phyloP scores from a whole-genome alignment of 2,113 vertebrate genomes.

The Micromys minutus region DNA sequence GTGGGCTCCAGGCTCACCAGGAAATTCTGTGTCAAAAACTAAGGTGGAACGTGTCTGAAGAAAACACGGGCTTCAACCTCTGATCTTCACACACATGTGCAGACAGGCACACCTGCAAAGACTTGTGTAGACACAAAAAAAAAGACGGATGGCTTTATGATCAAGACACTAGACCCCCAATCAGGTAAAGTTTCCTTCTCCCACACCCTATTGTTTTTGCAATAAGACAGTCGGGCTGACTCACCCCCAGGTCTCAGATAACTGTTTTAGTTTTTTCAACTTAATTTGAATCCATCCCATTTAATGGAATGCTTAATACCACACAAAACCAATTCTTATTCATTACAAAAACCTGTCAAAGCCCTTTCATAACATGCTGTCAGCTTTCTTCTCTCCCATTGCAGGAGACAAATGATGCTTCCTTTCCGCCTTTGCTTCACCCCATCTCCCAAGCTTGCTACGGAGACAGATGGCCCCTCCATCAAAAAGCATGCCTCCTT shows the following conservation, averaged over 20 bases:
- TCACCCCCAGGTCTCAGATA: not conserved
- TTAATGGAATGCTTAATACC: conserved; percentile 36
- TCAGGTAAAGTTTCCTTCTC: not conserved
- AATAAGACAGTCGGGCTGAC: not conserved
- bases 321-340: conserved; percentile 35
- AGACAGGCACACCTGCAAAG: not conserved
- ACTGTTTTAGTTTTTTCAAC: not conserved
- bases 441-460: not conserved
- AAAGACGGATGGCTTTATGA: not conserved
- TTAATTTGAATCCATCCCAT: conserved; percentile 24
- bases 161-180: not conserved
- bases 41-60: not conserved
- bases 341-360: conserved; percentile 56
- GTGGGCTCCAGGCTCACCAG: not conserved
- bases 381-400: not conserved
- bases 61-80: not conserved
- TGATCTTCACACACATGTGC: not conserved
- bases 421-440: not conserved
- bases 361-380: conserved; percentile 5
- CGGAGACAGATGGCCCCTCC: conserved; percentile 34
- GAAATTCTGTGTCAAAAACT: not conserved
- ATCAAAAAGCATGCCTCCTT: not conserved
- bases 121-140: not conserved
- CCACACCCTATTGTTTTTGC: not conserved
- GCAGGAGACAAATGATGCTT: conserved; percentile 39